Evolutionary conservation across 2,888 invertebrate genomes (phyloP).

Genomic region (Clitarchus hookeri): DNA sequence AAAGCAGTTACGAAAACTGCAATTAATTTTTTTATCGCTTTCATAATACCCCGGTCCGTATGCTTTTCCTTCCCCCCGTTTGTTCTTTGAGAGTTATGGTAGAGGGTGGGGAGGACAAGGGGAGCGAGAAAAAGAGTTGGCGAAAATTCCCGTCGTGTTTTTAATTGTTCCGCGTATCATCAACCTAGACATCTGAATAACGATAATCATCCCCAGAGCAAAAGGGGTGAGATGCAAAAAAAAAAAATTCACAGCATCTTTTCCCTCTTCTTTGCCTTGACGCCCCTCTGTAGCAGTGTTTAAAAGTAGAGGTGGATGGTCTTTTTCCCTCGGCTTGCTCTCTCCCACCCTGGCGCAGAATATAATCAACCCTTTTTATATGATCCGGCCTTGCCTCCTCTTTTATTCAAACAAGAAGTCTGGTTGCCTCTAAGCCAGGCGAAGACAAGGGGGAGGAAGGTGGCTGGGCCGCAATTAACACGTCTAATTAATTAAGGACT

Average conservation of each 20-base stretch:
- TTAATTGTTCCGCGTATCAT: slow-evolving; percentile 29
- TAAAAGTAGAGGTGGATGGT: slow-evolving; percentile 18
- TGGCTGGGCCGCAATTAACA: slow-evolving; percentile 38
- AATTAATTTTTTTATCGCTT: slow-evolving; percentile 36
- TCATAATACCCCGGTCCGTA: slow-evolving; percentile 21
- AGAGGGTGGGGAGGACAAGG: slow-evolving; percentile 35
- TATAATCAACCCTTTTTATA: slow-evolving; percentile 26
- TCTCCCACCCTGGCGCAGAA: not conserved
- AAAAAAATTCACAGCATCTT: slow-evolving; percentile 22
- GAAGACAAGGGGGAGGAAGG: slow-evolving; percentile 19
- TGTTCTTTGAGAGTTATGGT: slow-evolving; percentile 25
- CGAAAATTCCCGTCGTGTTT: slow-evolving; percentile 24
- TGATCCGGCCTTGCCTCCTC: slow-evolving; percentile 16
- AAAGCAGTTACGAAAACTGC: slow-evolving; percentile 30
- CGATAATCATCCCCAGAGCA: slow-evolving; percentile 31
- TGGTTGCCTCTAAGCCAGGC: not conserved
- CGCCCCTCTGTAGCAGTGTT: slow-evolving; percentile 22
- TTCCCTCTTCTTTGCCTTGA: slow-evolving; percentile 16
- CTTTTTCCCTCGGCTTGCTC: slow-evolving; percentile 1
- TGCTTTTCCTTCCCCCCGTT: slow-evolving; percentile 30
- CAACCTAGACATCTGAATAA: slow-evolving; percentile 30
- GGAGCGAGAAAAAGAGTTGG: slow-evolving; percentile 30
- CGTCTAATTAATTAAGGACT: slow-evolving; percentile 41
- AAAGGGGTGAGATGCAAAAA: slow-evolving; percentile 22
- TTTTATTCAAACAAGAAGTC: slow-evolving; percentile 25